phyloP scores from a whole-genome alignment of 2,113 vertebrate species.

The Tragelaphus strepsiceros region DNA sequence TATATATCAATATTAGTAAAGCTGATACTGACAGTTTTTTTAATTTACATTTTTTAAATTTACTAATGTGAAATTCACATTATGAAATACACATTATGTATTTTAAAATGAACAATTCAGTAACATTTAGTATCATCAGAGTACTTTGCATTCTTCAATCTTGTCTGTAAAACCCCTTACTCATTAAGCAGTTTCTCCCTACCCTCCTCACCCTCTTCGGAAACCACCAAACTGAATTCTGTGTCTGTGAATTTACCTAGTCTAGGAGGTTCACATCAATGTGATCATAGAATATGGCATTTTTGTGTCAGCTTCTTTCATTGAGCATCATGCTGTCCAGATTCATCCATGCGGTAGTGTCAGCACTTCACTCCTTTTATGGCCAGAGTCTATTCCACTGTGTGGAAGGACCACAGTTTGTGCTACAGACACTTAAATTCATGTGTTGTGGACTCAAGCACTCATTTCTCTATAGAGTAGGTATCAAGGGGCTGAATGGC shows the following conservation, averaged over 20 bases:
- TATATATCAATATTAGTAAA: not conserved
- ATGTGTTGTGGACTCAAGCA: rapidly evolving
- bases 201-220: not conserved
- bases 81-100: not conserved
- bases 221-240: not conserved
- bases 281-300: rapidly evolving
- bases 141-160: not conserved
- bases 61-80: not conserved
- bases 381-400: not conserved
- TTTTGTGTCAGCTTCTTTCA: not conserved
- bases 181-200: not conserved
- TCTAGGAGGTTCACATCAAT: not conserved
- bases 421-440: no score
- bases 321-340: rapidly evolving
- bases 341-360: rapidly evolving
- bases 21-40: not conserved
- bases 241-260: not conserved
- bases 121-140: not conserved
- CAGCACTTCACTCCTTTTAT: rapidly evolving
- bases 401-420: not conserved
- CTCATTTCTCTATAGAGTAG: no score
- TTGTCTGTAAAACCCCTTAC: not conserved
- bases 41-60: not conserved
- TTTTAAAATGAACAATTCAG: not conserved
- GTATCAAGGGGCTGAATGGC: not conserved